phyloP scores from a whole-genome alignment of 2,113 vertebrate species.

The Dipodomys stephensi region DNA sequence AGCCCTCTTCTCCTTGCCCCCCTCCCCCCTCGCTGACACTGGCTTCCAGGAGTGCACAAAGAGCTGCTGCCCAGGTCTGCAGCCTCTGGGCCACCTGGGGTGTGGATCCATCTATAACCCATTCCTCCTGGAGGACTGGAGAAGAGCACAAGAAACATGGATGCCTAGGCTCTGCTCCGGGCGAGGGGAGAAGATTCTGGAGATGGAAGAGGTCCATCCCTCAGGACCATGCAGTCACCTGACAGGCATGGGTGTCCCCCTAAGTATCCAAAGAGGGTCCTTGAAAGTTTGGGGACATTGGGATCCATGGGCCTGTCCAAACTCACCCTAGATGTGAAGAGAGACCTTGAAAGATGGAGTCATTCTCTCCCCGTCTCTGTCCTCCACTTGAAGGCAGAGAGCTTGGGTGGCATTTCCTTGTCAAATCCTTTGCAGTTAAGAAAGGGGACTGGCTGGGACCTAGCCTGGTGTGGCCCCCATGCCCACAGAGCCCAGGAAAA shows the following conservation, averaged over 20 bases:
- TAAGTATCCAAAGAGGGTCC: too few relatives aligned
- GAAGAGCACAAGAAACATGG: neutral
- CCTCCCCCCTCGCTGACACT: too few relatives aligned
- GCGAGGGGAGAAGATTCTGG: neutral
- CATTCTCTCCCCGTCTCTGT: neutral
- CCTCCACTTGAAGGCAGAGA: neutral
- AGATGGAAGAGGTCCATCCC: neutral
- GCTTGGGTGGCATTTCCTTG: neutral
- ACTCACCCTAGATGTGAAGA: too few relatives aligned
- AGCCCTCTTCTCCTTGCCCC: too few relatives aligned
- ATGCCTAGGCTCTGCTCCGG: neutral
- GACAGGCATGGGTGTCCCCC: neutral
- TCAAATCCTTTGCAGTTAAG: neutral
- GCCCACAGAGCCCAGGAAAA: neutral
- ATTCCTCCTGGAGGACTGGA: neutral
- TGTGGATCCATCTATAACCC: too few relatives aligned
- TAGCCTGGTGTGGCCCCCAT: too few relatives aligned
- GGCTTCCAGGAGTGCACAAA: too few relatives aligned
- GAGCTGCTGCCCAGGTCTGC: too few relatives aligned
- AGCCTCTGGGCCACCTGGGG: neutral
- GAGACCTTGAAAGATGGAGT: too few relatives aligned
- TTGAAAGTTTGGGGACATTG: too few relatives aligned
- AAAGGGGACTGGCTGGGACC: neutral
- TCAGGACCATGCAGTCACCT: neutral
- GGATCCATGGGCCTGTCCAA: too few relatives aligned